Evolutionary conservation across 1,140 invertebrate genomes (phyloP), one percentile per base, ranked within the genome.

Genomic region (Portunus trituberculatus): DNA sequence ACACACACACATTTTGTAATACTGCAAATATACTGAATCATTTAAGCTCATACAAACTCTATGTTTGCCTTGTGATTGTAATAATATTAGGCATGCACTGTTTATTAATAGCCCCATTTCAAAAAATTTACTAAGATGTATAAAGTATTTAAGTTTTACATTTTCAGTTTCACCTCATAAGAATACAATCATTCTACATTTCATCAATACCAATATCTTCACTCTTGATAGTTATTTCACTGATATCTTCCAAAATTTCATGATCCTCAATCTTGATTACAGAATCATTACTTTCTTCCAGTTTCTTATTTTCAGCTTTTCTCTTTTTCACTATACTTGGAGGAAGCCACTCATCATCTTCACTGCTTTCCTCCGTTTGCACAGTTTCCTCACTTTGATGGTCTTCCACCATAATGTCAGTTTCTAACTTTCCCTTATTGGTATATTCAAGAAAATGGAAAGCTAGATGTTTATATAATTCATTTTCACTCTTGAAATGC

Each of bases 331-430:
- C 28, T 0, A 16, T 29, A 48, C 52, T 59, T 16, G 83, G 46
- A 25, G 92, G 83, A n/a, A 93, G n/a, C 92, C 92, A 93, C 14
- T 87, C 92, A 28, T 93, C 92, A 14, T 93, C 32, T n/a, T 93
- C 45, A 48, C 92, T 52, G 6, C 82, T 32, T 45, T 93, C 45
- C 82, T 20, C 28, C 32, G 84, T 48, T 10, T 39, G 52, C 16
- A 84, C 25, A 48, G 20, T 46, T 12, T 90, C 67, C 48, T 91
- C 48, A 29, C 31, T 87, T 20, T 29, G 48, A 14, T 48, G 12
- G 0, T 67, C 6, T 20, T 93, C 92, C 28, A 16, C 14, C 45
- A 0, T 29, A n/a, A n/a, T 48, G 46, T 6, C 86, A 3, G 4
- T 8, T 16, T 20, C 29, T 48, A 25, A 12, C 39, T 84, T 25